Conservation (phyloP, 2,888 invertebrate genomes). For the Drosophila planitibia region DNA sequence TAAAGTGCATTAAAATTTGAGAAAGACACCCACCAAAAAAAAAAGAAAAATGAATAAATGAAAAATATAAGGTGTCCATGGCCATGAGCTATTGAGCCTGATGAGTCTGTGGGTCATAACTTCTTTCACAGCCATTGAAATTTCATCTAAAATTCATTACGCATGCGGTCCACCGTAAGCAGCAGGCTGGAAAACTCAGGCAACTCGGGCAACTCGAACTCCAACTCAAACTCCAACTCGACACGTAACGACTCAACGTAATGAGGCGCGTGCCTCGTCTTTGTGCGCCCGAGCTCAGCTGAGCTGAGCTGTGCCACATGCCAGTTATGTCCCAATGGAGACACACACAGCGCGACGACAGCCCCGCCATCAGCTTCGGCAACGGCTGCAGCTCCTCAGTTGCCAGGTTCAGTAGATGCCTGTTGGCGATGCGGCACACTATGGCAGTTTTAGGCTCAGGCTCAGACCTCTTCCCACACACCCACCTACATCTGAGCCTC, state of each 20-base stretch:
- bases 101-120: conserved; percentile 57
- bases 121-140: conserved; percentile 68
- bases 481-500: background rate
- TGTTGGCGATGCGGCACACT: conserved; percentile 6
- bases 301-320: conserved; percentile 63
- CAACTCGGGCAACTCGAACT: conserved; percentile 4
- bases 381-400: background rate
- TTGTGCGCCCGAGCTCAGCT: conserved; percentile 10
- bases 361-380: conserved; percentile 54
- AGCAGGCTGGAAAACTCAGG: background rate
- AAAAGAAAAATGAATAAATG: background rate
- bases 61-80: conserved; percentile 29
- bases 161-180: conserved; percentile 39
- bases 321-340: conserved; percentile 79
- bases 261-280: conserved; percentile 72
- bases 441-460: conserved; percentile 11
- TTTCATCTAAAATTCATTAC: conserved; percentile 83
- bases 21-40: background rate
- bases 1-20: conserved; percentile 45
- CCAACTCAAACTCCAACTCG: conserved; percentile 33
- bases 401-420: conserved; percentile 8
- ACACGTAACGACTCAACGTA: conserved; percentile 67
- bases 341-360: conserved; percentile 75
- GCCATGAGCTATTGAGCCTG: conserved; percentile 31
- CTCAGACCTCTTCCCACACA: background rate